Evolutionary conservation across 2,888 invertebrate genomes (phyloP), one percentile per base, ranked within the genome.

Genomic region (Lottia gigantea): DNA sequence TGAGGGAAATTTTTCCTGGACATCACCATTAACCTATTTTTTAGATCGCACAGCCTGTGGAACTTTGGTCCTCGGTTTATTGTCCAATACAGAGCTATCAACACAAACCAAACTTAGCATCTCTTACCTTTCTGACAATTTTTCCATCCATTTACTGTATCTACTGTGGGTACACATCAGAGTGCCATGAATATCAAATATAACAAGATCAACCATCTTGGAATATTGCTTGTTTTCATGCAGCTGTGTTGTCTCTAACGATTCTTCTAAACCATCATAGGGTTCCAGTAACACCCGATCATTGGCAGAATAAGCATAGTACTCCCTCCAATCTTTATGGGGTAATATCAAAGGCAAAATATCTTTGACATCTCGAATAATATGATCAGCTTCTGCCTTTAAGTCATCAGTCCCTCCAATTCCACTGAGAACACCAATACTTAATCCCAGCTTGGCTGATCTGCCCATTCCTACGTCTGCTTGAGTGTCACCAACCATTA

Each of bases 171-270:
- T 88, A 76, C 89, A 89, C 23, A 90, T 80, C 46, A 90, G 80
- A 3, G 90, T 90, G 4, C 90, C 90, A 76, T 90, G 89, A 68
- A 90, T 89, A 79, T 90, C 90, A 80, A 90, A 90, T 62, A 90
- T 89, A 14, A 90, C 89, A 31, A 85, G 74, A 11, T 78, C 73
- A 26, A 75, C 72, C 16, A 66, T 76, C 74, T 67, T 73, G 71
- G 72, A 49, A 62, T 75, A 55, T 15, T 71, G 61, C 40, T 12
- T 31, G 40, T 40, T 40, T 40, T 25, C 2, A 7, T 19, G 45
- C 19, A 6, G 16, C 15, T 25, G 67, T 12, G 14, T 31, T 26
- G 14, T 40, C 40, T 40, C 40, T 31, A 66, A 62, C 11, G 19
- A 46, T 14, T 46, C 23, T 31, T 46, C 46, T 11, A 16, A 62